Evolutionary conservation across 2,113 vertebrate genomes (phyloP).

Genomic region (Himantopus leucocephalus): DNA sequence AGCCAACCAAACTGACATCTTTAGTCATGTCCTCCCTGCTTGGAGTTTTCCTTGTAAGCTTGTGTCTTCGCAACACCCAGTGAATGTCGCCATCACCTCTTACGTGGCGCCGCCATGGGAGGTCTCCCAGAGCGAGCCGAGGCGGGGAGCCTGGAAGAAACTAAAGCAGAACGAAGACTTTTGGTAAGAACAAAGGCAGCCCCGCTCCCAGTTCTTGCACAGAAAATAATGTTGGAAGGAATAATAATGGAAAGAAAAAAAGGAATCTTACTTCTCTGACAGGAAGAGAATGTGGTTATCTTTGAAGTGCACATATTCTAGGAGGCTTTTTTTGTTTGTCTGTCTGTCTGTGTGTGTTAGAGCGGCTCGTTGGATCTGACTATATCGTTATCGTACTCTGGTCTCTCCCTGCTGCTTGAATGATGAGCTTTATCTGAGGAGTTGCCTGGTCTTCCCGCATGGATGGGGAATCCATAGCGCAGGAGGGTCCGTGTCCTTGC

Average conservation of each 20-base stretch:
- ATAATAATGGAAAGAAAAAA: constrained; percentile 47
- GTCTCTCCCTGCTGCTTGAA: constrained; percentile 69
- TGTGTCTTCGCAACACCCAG: constrained; percentile 71
- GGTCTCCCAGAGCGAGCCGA: constrained; percentile 62
- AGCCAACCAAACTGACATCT: constrained; percentile 60
- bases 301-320: constrained; percentile 67
- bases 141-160: constrained; percentile 64
- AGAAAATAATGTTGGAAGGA: constrained; percentile 69
- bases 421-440: constrained; percentile 67
- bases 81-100: constrained; percentile 65
- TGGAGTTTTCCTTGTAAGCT: constrained; percentile 75
- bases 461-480: constrained; percentile 8
- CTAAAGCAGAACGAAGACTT: constrained; percentile 66
- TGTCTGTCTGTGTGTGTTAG: constrained; percentile 61
- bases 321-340: constrained; percentile 54
- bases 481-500: constrained; percentile 48
- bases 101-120: constrained; percentile 64
- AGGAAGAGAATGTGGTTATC: constrained; percentile 69
- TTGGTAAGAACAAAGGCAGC: constrained; percentile 71
- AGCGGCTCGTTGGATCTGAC: constrained; percentile 57
- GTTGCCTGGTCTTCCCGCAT: constrained; percentile 24
- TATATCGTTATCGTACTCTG: constrained; percentile 49
- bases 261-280: constrained; percentile 22
- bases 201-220: constrained; percentile 44
- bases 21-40: constrained; percentile 70